Percentiles rank a stretch among this genome's conserved stretches.
Conservation (phyloP, 1,140 invertebrate genomes). For the Heliconius hermathena region DNA sequence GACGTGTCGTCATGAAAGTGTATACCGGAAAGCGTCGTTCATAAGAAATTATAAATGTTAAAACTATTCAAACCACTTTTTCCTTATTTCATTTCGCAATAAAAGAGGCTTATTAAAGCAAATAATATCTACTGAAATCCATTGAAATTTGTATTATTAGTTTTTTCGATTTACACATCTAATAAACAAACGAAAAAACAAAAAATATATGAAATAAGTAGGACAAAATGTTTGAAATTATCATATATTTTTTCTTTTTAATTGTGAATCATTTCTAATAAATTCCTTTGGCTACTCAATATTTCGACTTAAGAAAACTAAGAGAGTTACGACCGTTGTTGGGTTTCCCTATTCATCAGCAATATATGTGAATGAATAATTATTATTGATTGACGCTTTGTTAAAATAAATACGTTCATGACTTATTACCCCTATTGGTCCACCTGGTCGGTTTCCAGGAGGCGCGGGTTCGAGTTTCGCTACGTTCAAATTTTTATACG, state of each 20-base stretch:
- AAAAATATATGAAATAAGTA: too few relatives aligned
- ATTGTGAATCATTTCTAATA: too few relatives aligned
- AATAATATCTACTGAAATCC: too few relatives aligned
- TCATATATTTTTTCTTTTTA: too few relatives aligned
- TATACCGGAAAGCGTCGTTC: neutral
- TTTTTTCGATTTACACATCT: too few relatives aligned
- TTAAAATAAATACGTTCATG: neutral
- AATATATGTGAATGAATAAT: neutral
- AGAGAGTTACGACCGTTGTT: neutral
- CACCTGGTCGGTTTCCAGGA: too few relatives aligned
- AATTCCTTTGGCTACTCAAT: neutral
- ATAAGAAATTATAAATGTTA: neutral
- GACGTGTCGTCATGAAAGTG: conserved; percentile 8
- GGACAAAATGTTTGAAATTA: too few relatives aligned
- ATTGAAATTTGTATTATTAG: too few relatives aligned
- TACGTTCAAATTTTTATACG: too few relatives aligned
- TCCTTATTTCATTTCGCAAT: neutral
- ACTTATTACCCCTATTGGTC: neutral
- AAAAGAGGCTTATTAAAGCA: neutral
- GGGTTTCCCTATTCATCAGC: neutral
- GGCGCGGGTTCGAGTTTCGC: too few relatives aligned
- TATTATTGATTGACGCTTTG: neutral
- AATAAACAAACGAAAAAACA: too few relatives aligned
- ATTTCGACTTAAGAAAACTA: neutral
- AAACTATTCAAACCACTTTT: neutral